Base-by-base conservation (phyloP, 2,113 vertebrate genomes). In the Anoplopoma fimbria region DNA sequence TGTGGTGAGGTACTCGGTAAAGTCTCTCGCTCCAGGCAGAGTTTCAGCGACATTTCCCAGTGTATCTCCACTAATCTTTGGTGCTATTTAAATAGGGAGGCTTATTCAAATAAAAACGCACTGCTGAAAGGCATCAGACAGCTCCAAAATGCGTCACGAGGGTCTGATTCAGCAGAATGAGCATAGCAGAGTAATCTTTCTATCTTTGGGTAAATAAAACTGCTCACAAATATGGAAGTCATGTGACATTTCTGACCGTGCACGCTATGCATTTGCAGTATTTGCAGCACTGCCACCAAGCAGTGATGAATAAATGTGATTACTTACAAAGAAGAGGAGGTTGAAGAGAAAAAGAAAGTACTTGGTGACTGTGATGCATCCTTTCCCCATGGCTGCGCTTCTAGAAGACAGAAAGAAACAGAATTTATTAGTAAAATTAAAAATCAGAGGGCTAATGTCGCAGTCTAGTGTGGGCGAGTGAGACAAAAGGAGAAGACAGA, bases 341-440 rank as follows among this genome's bases (percentile, higher is more conserved):
- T 99, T 99, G 96, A 99, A 99, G 93, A 99, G 96, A 92, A 99
- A 99, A 29, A 99, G 96, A 86, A 99, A 98, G 88, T 99, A 99
- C 67, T 99, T 99, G 89, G 96, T 98, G 87, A 96, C 95, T 87
- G 96, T 95, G 87, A 98, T 75, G 85, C 98, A 99, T 90, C 97
- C 96, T 86, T 95, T 95, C 61, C 82, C 91, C 95, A 95, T 95
- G 91, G 87, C 34, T 79, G 64, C 19, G 25, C 9, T 57, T 91
- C 93, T 94, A 87, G 29, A 77, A 86, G 62, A 81, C 49, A 91
- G 23, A 88, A 47, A 29, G 53, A 57, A 40, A 69, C 47, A 82
- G 9, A 81, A 61, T 36, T 15, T 49, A 60, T 49, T 29, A 33
- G 68, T 77, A 64, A 53, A 42, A 75, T 42, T 69, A 38, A 49